Evolutionary conservation across 2,113 vertebrate genomes (phyloP), one percentile per base, ranked within the genome.

Genomic region (Phainopepla nitens): DNA sequence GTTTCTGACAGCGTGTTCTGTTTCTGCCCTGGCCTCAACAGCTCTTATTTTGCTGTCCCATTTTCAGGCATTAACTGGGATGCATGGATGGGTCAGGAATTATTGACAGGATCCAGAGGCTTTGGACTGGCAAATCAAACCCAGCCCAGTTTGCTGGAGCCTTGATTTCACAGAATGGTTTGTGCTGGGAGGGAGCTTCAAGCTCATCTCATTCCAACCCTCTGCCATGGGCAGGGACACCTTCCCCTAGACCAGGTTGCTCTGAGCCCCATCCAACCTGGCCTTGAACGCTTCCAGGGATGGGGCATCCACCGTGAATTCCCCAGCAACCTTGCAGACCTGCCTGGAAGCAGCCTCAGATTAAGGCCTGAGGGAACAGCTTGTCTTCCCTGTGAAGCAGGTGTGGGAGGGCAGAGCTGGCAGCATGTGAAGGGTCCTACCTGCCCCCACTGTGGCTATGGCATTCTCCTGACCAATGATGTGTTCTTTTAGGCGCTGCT

Each of bases 381-480:
- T 19, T 13, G 5, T 23, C 13, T 41, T 51, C 47, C 36, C 31
- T 9, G 20, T 1, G 15, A 36, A 79, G 24, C 31, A 61, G 70
- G 18, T 1, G 6, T 28, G 36, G 24, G 20, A 65, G 21, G 24
- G 47, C 65, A 18, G 49, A 45, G 31, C 1, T 1, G 15, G 50
- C 2, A 6, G 64, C 8, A 15, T 4, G 23, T 23, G 15, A 66
- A n/a, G 13, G 31, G 10, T 80, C 96, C 96, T 97, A 99, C 99
- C 99, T 94, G 99, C 99, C 64, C 99, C 99, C 56, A 99, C 99
- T 0, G 98, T 99, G 41, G 99, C 98, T 42, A 99, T 99, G 82
- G 99, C 99, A 5, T 98, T 98, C 97, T 99, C 99, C 96, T 99
- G 99, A 17, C 99, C 99, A 7, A 99, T 99, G 97, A 99, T 99